These are phyloP conservation scores for Orbicella faveolata DNA, from an alignment of 64 coral and sea anemone species.

Conservation along the genomic window DNA sequence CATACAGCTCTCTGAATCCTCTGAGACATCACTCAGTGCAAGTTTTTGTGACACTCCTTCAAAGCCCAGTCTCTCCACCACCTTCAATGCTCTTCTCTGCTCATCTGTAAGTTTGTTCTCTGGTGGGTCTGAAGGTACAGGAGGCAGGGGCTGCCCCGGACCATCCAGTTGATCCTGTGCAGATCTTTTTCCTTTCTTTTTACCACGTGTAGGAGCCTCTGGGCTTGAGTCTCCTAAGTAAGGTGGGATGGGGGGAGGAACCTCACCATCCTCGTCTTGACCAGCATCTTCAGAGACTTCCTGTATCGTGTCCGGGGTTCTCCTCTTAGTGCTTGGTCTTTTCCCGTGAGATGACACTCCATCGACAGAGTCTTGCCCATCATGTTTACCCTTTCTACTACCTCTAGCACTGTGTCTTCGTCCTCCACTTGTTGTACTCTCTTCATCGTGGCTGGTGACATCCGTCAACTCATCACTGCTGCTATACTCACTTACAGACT, in stretches of 20 bases:
- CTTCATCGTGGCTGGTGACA: slow-evolving; percentile 92
- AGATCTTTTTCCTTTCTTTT: not conserved
- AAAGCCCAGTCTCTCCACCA: slow-evolving; percentile 72
- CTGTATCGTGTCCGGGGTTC: slow-evolving; percentile 25
- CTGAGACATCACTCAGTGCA: slow-evolving; percentile 75
- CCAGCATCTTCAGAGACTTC: slow-evolving; percentile 26
- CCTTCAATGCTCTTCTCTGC: slow-evolving; percentile 68
- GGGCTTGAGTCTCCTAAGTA: slow-evolving; percentile 19
- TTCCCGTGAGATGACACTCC: not conserved
- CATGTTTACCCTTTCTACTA: slow-evolving; percentile 24
- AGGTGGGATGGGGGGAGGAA: slow-evolving; percentile 32
- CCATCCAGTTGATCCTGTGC: slow-evolving; percentile 34
- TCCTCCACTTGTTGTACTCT: slow-evolving; percentile 63
- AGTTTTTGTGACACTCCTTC: slow-evolving; percentile 84
- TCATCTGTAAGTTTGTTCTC: slow-evolving; percentile 32
- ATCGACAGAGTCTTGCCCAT: not conserved
- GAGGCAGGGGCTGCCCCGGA: slow-evolving; percentile 13
- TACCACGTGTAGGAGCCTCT: not conserved
- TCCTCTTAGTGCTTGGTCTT: slow-evolving; percentile 36
- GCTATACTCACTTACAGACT: slow-evolving; percentile 63
- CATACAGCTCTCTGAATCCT: slow-evolving; percentile 68
- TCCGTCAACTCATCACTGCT: slow-evolving; percentile 91
- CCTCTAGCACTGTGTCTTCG: slow-evolving; percentile 37
- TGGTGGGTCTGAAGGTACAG: slow-evolving; percentile 8
- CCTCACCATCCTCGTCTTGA: not conserved